phyloP scores from a whole-genome alignment of 2,888 invertebrate species.

The Hydriomena furcata region DNA sequence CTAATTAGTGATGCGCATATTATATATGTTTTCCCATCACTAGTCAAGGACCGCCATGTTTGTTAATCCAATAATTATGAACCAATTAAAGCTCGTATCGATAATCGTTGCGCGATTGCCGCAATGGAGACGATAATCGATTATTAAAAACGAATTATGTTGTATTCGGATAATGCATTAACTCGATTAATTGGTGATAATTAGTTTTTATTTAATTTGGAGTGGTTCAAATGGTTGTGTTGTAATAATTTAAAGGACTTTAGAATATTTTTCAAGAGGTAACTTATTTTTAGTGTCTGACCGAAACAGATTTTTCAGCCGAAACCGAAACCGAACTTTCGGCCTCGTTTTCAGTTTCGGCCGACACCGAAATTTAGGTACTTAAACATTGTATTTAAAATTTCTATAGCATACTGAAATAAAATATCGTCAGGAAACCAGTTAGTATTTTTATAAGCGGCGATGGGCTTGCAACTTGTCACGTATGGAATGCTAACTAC shows the following conservation, averaged over 20 bases:
- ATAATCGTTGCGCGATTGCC: constrained; percentile 24
- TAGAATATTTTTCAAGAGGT: no score
- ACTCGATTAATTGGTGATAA: constrained; percentile 25
- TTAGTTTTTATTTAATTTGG: constrained; percentile 17
- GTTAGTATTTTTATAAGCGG: no score
- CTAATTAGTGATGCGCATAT: not conserved
- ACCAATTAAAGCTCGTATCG: constrained; percentile 30
- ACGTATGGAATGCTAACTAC: no score
- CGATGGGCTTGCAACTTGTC: no score
- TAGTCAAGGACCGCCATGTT: constrained; percentile 36
- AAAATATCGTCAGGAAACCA: no score
- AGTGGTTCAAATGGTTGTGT: constrained; percentile 3
- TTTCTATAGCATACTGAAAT: no score
- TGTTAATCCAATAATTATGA: constrained; percentile 40
- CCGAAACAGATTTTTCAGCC: no score
- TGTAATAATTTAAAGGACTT: not conserved
- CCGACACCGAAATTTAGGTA: no score
- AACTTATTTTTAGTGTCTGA: no score
- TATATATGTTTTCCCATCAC: constrained; percentile 30
- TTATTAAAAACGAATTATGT: constrained; percentile 18
- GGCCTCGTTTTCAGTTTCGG: no score
- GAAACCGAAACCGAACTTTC: no score
- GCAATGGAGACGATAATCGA: constrained; percentile 33
- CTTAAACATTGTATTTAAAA: no score
- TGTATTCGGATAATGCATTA: constrained; percentile 16